Percentiles rank a stretch among this genome's conserved stretches.
These are phyloP conservation scores for Oegoconia quadripuncta DNA, from an alignment of 2,888 invertebrate species.

Conservation along the genomic window DNA sequence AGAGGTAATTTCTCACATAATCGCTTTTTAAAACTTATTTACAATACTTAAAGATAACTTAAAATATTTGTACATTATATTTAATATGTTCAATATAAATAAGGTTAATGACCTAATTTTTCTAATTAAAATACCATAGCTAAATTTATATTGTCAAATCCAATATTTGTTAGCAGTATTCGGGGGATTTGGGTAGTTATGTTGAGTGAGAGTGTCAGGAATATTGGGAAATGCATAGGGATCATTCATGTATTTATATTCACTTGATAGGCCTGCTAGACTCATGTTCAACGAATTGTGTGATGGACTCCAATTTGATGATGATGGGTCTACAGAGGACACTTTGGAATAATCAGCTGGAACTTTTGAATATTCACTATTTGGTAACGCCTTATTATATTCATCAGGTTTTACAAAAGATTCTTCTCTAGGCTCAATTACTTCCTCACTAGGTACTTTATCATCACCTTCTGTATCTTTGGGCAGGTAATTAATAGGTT, in stretches of 20 bases:
- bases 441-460: slow-evolving; percentile 60
- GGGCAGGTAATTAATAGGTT: slow-evolving; percentile 65
- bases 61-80: slow-evolving; percentile 13
- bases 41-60: slow-evolving; percentile 25
- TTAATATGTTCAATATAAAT: slow-evolving; percentile 22
- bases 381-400: slow-evolving; percentile 63
- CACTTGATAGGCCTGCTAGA: slow-evolving; percentile 64
- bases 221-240: slow-evolving; percentile 71
- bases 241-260: slow-evolving; percentile 74
- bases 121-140: slow-evolving; percentile 4
- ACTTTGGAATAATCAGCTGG: slow-evolving; percentile 74
- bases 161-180: slow-evolving; percentile 70
- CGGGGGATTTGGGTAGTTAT: slow-evolving; percentile 66
- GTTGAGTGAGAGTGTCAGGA: slow-evolving; percentile 64
- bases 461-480: slow-evolving; percentile 64
- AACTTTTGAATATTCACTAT: slow-evolving; percentile 78
- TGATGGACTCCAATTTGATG: slow-evolving; percentile 76
- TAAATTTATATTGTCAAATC: slow-evolving; percentile 53
- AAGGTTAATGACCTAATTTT: slow-evolving; percentile 8
- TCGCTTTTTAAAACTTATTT: slow-evolving; percentile 32
- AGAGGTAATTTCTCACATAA: slow-evolving; percentile 64
- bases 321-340: slow-evolving; percentile 63
- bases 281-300: slow-evolving; percentile 73
- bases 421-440: slow-evolving; percentile 65
- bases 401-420: slow-evolving; percentile 61